Evolutionary conservation across 2,113 vertebrate species (phyloP).

Genomic region (Anolis sagrei): DNA sequence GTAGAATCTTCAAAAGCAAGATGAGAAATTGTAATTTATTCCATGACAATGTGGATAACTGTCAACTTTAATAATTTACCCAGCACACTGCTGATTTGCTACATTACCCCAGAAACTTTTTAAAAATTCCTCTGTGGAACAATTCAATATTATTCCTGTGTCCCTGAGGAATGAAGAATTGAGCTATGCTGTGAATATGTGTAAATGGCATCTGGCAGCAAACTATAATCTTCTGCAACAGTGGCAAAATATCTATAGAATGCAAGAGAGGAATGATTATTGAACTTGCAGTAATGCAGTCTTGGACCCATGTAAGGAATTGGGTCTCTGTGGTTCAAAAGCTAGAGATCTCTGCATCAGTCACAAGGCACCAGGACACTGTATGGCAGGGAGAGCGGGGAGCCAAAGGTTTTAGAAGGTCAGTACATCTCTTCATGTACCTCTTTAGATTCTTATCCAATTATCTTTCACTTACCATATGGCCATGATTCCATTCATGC

Average conservation of each 20-base stretch:
- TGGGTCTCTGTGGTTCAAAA: too few relatives aligned
- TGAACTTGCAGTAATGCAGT: slow-evolving; percentile 38
- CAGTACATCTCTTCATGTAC: too few relatives aligned
- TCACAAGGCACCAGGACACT: too few relatives aligned
- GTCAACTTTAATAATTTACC: slow-evolving; percentile 20
- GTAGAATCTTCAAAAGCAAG: neutral
- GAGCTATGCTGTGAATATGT: slow-evolving; percentile 17
- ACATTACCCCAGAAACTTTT: neutral
- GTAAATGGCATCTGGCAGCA: neutral
- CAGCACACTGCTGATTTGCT: slow-evolving; percentile 28
- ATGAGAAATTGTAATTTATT: slow-evolving; percentile 8
- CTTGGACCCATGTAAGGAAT: too few relatives aligned
- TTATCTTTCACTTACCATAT: neutral
- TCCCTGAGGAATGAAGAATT: slow-evolving; percentile 6
- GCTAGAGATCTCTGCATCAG: too few relatives aligned
- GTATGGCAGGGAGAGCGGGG: too few relatives aligned
- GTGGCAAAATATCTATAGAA: slow-evolving; percentile 45
- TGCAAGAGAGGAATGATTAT: slow-evolving; percentile 37
- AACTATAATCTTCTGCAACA: neutral
- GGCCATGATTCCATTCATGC: neutral
- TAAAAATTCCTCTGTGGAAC: slow-evolving; percentile 3
- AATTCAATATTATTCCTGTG: slow-evolving; percentile 2
- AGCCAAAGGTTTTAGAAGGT: too few relatives aligned
- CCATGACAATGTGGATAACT: slow-evolving; percentile 10
- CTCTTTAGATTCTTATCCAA: slow-evolving; percentile 21